phyloP scores from a whole-genome alignment of 37 sponge, comb jelly and placozoan genomes.

The Spongilla lacustris region DNA sequence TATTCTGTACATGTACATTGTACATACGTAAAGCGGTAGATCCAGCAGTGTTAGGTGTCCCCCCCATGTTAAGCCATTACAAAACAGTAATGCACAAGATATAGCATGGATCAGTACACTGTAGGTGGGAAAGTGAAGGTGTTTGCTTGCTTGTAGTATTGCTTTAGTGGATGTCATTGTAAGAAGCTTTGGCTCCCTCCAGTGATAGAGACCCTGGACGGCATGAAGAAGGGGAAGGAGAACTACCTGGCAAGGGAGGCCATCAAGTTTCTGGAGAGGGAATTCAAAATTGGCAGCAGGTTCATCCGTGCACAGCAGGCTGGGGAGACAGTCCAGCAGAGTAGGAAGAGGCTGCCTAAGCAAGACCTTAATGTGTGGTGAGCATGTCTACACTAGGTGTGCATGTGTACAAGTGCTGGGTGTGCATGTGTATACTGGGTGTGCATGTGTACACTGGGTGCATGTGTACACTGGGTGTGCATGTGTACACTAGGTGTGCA shows the following conservation, averaged over 20 bases:
- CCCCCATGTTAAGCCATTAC: no score
- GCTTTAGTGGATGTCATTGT: no score
- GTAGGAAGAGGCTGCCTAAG: conserved; percentile 55
- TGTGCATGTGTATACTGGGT: not conserved
- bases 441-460: not conserved
- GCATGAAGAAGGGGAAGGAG: conserved; percentile 83
- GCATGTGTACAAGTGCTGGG: no score
- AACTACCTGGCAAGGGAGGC: conserved; percentile 88
- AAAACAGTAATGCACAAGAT: no score
- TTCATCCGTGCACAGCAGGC: conserved; percentile 65
- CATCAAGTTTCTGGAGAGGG: conserved; percentile 88
- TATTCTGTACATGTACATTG: no score
- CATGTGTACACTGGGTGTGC: not conserved
- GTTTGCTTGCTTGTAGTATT: no score
- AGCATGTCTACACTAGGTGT: not conserved
- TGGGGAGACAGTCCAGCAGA: conserved; percentile 53
- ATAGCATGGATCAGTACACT: no score
- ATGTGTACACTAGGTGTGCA: not conserved
- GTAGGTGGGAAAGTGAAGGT: no score
- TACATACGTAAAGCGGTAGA: no score
- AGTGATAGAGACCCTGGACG: conserved; percentile 82
- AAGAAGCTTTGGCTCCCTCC: no score
- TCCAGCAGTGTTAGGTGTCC: no score
- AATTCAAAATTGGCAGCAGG: conserved; percentile 68
- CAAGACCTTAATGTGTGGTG: conserved; percentile 73